Base-by-base conservation (phyloP, 2,113 vertebrate genomes). In the Poeciliopsis occidentalis region DNA sequence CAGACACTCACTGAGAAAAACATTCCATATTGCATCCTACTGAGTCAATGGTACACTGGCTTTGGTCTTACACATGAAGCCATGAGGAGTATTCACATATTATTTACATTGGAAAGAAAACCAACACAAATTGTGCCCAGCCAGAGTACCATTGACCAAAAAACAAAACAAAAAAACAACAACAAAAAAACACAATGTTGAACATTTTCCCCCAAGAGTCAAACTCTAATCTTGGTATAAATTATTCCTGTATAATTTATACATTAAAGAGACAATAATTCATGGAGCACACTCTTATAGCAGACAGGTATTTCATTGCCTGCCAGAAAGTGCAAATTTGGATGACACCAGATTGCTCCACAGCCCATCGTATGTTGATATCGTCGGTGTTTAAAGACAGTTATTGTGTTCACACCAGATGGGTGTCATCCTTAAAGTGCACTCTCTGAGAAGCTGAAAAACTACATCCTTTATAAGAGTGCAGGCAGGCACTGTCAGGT, bases 221-320 rank as follows among this genome's bases (percentile, higher is more conserved):
- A 75, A 84, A 84, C 79, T 75, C 73, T 72, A 85, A 86, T 80
- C 75, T 75, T 64, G 32, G 83, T 88, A 92, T 93, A 90, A 92
- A 92, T 91, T 91, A 92, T 91, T 89, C 41, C 88, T 74, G 85
- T 83, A 91, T 90, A 91, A 91, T 93, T 93, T 93, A 91, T 79
- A 92, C 85, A 91, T 88, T 86, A 81, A 89, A 85, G 69, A 85
- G 84, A 82, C 69, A 87, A 65, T 76, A 80, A 32, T 83, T 73
- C 78, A 80, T 87, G 68, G 76, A 79, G 84, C 68, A 88, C 87
- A 84, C 80, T 91, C 78, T 82, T 88, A 84, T 44, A 90, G 34
- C 71, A 64, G 82, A 84, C 44, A 57, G 54, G 67, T 15, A 13
- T 87, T 86, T 83, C 69, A 31, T 27, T 17, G 39, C 71, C 37